A percentile compares a stretch with the other conserved stretches of the same genome.
Conservation (phyloP, 2,888 invertebrate species). For the Drosophila algonquin region DNA sequence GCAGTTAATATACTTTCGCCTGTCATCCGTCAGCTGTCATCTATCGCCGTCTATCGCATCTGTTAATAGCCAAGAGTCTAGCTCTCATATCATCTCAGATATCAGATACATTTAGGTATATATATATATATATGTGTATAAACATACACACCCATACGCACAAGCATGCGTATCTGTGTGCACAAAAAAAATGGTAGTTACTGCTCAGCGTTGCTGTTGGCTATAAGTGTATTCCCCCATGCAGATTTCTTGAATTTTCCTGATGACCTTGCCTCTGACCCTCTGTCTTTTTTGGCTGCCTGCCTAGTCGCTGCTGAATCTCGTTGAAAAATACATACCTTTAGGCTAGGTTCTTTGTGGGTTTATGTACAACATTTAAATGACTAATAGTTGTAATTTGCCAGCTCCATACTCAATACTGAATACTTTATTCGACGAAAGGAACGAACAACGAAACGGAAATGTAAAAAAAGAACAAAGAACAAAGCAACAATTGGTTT, state of each 20-base stretch:
- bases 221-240: slow-evolving; percentile 1
- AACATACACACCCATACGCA: not conserved
- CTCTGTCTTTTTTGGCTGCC: slow-evolving; percentile 14
- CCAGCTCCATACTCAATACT: slow-evolving; percentile 6
- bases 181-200: slow-evolving; percentile 34
- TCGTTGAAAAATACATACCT: slow-evolving; percentile 55
- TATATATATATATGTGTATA: slow-evolving; percentile 10
- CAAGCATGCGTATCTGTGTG: not conserved
- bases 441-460: not conserved
- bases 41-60: slow-evolving; percentile 20
- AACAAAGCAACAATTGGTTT: not conserved
- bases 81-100: slow-evolving; percentile 25
- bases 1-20: slow-evolving; percentile 34
- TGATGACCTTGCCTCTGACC: slow-evolving; percentile 35
- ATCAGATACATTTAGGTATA: slow-evolving; percentile 12
- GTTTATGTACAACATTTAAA: slow-evolving; percentile 77
- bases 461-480: not conserved
- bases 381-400: slow-evolving; percentile 65
- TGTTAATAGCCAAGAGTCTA: slow-evolving; percentile 54
- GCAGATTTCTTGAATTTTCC: slow-evolving; percentile 10
- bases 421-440: slow-evolving; percentile 20
- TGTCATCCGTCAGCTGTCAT: slow-evolving; percentile 15
- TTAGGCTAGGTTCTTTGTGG: slow-evolving; percentile 60
- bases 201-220: slow-evolving; percentile 6
- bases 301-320: slow-evolving; percentile 1